These are phyloP conservation scores for Probaryconus sp. DNA, from an alignment of 1,140 invertebrate genomes.

Conservation along the genomic window DNA sequence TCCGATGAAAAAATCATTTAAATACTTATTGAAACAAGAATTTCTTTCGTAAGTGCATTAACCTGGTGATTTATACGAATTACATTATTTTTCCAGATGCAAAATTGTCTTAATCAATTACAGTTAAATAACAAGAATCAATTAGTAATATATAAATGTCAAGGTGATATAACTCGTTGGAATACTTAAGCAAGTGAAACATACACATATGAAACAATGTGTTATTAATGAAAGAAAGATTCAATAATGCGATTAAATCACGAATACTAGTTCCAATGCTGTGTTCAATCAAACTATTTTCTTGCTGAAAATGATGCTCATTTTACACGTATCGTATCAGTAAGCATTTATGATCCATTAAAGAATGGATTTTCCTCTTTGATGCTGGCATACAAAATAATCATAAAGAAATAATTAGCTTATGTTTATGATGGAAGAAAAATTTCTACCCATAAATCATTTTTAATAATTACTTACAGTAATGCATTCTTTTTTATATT, in stretches of 20 bases:
- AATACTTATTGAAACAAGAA: too few species aligned
- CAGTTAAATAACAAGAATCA: constrained; percentile 14
- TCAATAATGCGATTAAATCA: constrained; percentile 19
- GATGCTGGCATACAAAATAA: background rate
- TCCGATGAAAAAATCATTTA: too few species aligned
- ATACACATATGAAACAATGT: constrained; percentile 34
- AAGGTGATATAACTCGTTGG: constrained; percentile 21
- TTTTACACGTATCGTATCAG: constrained; percentile 14
- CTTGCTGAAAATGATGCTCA: constrained; percentile 7
- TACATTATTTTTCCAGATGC: too few species aligned
- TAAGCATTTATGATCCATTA: constrained; percentile 9
- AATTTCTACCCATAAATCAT: too few species aligned
- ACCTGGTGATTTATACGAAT: too few species aligned
- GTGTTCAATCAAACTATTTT: constrained; percentile 4
- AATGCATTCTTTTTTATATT: background rate
- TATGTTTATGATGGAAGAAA: too few species aligned
- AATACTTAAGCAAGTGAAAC: too few species aligned
- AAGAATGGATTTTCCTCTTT: too few species aligned
- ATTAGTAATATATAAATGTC: constrained; percentile 27
- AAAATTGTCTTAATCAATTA: too few species aligned
- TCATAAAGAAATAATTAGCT: background rate
- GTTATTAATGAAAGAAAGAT: constrained; percentile 14
- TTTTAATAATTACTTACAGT: too few species aligned
- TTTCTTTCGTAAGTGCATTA: too few species aligned
- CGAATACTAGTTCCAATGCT: constrained; percentile 5